A percentile compares a stretch with the other conserved stretches of the same genome.
These are phyloP conservation scores for Aradophagus sp. DNA, from an alignment of 1,140 invertebrate genomes.

Conservation along the genomic window DNA sequence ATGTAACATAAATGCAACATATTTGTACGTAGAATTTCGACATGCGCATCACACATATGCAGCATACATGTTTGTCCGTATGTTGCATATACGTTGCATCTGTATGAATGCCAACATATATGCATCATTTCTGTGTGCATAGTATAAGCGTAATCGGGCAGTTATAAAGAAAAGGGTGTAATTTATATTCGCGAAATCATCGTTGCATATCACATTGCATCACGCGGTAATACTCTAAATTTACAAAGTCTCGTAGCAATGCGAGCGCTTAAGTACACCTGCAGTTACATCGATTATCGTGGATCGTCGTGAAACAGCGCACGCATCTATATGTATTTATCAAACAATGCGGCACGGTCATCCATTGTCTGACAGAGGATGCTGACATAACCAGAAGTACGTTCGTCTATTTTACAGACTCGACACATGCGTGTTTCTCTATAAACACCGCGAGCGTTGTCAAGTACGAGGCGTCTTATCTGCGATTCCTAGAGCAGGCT, in stretches of 20 bases:
- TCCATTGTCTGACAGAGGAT: constrained; percentile 71
- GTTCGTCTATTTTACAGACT: constrained; percentile 63
- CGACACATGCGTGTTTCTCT: constrained; percentile 54
- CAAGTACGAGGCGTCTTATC: constrained; percentile 48
- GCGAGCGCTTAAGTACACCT: constrained; percentile 36
- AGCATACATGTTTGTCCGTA: no score
- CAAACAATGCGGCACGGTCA: constrained; percentile 69
- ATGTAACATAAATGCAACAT: no score
- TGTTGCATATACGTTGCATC: no score
- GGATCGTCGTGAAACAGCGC: constrained; percentile 64
- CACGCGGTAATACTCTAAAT: constrained; percentile 18
- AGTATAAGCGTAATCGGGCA: no score
- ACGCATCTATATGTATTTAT: constrained; percentile 54
- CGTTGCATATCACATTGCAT: neutral
- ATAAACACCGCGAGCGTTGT: constrained; percentile 39
- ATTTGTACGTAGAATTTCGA: no score
- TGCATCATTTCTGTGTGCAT: no score
- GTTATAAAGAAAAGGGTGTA: neutral
- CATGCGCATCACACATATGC: no score
- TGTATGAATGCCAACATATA: no score
- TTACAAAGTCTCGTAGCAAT: constrained; percentile 21
- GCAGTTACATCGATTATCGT: constrained; percentile 66
- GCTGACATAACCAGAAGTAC: constrained; percentile 72
- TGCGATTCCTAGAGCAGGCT: constrained; percentile 17
- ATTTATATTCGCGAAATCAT: neutral